Percentiles rank a stretch among this genome's conserved stretches.
Evolutionary conservation across 2,888 invertebrate genomes (phyloP).

Genomic region (Drosophila acutilabella): DNA sequence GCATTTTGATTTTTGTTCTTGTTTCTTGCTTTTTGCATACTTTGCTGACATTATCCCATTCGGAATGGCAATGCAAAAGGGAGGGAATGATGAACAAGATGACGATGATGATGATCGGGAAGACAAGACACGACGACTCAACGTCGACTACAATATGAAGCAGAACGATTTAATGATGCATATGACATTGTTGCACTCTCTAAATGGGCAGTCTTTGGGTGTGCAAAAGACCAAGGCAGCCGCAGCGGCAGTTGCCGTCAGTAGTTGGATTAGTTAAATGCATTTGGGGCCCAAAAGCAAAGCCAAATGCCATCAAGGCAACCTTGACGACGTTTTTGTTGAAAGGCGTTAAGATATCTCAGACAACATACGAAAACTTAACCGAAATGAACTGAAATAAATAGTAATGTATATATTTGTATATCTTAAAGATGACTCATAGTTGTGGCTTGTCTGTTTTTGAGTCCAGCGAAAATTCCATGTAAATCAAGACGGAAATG

Average conservation of each 20-base stretch:
- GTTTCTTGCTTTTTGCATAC: slow-evolving; percentile 29
- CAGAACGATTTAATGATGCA: slow-evolving; percentile 82
- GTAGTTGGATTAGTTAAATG: slow-evolving; percentile 61
- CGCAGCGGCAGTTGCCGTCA: slow-evolving; percentile 16
- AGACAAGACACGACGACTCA: slow-evolving; percentile 40
- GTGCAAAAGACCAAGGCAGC: slow-evolving; percentile 50
- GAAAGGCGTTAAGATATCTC: slow-evolving; percentile 8
- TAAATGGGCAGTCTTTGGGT: slow-evolving; percentile 72
- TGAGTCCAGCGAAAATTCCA: slow-evolving; percentile 29
- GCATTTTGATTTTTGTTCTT: slow-evolving; percentile 42
- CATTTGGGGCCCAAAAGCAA: slow-evolving; percentile 58
- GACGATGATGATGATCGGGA: slow-evolving; percentile 2
- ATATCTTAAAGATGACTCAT: slow-evolving; percentile 35
- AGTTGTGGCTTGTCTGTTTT: slow-evolving; percentile 1
- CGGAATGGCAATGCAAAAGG: slow-evolving; percentile 22
- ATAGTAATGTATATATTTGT: too few species aligned
- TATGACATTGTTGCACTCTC: slow-evolving; percentile 82
- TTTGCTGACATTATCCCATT: slow-evolving; percentile 14
- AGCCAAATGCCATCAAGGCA: slow-evolving; percentile 67
- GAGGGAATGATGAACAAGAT: slow-evolving; percentile 3
- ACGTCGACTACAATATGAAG: slow-evolving; percentile 77
- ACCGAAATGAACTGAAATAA: neutral
- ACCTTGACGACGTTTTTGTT: slow-evolving; percentile 68
- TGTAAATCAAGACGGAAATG: slow-evolving; percentile 79
- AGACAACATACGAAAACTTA: neutral